Evolutionary conservation across 1,140 invertebrate species (phyloP).

Genomic region (Subanguina moxae): DNA sequence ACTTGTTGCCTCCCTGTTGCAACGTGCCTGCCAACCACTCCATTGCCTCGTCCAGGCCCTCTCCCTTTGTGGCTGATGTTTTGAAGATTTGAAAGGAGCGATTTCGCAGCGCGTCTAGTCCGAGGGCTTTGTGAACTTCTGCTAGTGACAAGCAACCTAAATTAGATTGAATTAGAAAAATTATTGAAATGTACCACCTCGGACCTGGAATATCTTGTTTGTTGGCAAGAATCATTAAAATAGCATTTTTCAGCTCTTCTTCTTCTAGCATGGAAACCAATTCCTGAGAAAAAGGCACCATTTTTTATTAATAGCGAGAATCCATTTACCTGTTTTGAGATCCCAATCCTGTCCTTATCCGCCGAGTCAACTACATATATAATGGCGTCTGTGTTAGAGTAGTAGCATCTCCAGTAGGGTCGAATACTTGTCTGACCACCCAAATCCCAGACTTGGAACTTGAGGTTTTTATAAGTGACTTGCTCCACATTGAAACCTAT

Average conservation of each 20-base stretch:
- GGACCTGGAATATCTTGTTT: slow-evolving; percentile 88
- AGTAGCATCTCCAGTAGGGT: slow-evolving; percentile 99
- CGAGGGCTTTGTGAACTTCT: slow-evolving; percentile 91
- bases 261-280: slow-evolving; percentile 93
- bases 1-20: slow-evolving; percentile 22
- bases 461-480: slow-evolving; percentile 64
- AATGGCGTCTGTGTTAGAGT: slow-evolving; percentile 98
- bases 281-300: slow-evolving; percentile 52
- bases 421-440: slow-evolving; percentile 94
- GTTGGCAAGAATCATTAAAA: slow-evolving; percentile 94
- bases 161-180: too few species aligned
- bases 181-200: too few species aligned
- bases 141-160: slow-evolving; percentile 80
- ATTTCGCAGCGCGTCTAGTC: slow-evolving; percentile 87
- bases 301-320: too few species aligned
- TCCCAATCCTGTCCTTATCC: slow-evolving; percentile 94
- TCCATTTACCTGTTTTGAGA: slow-evolving; percentile 99
- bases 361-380: slow-evolving; percentile 99
- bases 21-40: slow-evolving; percentile 69
- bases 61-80: slow-evolving; percentile 95
- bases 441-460: slow-evolving; percentile 78
- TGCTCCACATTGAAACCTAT: slow-evolving; percentile 97
- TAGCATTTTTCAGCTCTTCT: slow-evolving; percentile 89
- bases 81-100: slow-evolving; percentile 99
- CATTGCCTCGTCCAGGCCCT: slow-evolving; percentile 96